Percentiles rank a stretch among this genome's conserved stretches.
Conservation (phyloP, 2,888 invertebrate genomes). For the Troides oblongomaculatus region DNA sequence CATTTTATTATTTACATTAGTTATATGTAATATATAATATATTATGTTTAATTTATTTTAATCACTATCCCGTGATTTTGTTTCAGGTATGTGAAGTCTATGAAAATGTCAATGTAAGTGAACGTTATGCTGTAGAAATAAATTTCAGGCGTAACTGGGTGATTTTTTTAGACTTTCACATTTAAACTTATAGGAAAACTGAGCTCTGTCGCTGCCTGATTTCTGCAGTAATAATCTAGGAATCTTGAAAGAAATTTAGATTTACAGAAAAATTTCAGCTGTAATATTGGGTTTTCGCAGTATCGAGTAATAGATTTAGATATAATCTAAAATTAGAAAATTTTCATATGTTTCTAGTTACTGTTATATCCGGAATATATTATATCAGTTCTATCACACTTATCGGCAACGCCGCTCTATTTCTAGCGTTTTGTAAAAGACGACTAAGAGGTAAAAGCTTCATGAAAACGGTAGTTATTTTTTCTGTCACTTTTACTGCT, state of each 20-base stretch:
- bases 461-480: no score
- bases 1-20: background rate
- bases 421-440: no score
- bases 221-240: constrained; percentile 2
- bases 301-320: background rate
- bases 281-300: background rate
- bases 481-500: no score
- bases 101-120: background rate
- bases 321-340: background rate
- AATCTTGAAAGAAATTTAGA: constrained; percentile 9
- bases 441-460: no score
- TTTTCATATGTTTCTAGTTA: no score
- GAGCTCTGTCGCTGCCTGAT: background rate
- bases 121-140: background rate
- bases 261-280: constrained; percentile 9
- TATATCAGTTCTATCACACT: no score
- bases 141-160: background rate
- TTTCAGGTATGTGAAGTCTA: constrained; percentile 18
- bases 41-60: background rate
- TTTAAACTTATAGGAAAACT: constrained; percentile 8
- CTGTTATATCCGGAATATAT: no score
- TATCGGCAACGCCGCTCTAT: no score
- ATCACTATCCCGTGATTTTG: constrained; percentile 3
- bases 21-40: background rate
- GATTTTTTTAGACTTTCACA: background rate